phyloP scores from a whole-genome alignment of 2,113 vertebrate species.

The Phalacrocorax pelagicus region DNA sequence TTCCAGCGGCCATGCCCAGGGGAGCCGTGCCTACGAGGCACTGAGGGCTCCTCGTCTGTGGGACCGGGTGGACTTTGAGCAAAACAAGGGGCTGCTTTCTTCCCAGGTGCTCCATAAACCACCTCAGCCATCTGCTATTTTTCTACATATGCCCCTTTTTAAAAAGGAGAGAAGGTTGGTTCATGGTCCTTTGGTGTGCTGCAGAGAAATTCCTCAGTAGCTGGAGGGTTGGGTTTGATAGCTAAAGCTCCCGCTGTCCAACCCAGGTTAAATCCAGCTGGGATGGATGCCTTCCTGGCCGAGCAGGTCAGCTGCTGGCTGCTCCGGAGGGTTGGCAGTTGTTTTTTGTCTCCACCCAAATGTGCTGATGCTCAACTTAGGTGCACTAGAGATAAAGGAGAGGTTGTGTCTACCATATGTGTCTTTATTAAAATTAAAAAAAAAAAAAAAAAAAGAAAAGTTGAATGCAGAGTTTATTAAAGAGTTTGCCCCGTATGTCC shows the following conservation, averaged over 20 bases:
- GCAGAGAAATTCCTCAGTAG: background rate
- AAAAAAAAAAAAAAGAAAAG: background rate
- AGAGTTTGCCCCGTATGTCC: background rate
- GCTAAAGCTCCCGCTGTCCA: accelerated
- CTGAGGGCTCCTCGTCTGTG: background rate
- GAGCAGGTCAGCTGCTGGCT: background rate
- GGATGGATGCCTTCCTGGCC: background rate
- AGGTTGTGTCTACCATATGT: background rate
- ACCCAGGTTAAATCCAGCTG: accelerated
- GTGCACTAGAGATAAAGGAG: background rate
- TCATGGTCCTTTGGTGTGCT: background rate
- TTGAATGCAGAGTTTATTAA: background rate
- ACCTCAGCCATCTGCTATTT: background rate
- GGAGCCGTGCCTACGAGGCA: background rate
- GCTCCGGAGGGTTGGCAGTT: accelerated
- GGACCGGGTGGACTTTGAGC: background rate
- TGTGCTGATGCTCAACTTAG: accelerated
- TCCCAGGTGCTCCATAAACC: background rate
- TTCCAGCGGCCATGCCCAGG: accelerated
- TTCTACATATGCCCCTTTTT: accelerated
- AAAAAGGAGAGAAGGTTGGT: background rate
- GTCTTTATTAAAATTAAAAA: background rate
- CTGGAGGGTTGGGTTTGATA: background rate
- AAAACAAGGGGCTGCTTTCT: background rate
- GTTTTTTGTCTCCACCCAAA: background rate